phyloP scores from a whole-genome alignment of 1,140 invertebrate species.

The Lepidurus couesii region DNA sequence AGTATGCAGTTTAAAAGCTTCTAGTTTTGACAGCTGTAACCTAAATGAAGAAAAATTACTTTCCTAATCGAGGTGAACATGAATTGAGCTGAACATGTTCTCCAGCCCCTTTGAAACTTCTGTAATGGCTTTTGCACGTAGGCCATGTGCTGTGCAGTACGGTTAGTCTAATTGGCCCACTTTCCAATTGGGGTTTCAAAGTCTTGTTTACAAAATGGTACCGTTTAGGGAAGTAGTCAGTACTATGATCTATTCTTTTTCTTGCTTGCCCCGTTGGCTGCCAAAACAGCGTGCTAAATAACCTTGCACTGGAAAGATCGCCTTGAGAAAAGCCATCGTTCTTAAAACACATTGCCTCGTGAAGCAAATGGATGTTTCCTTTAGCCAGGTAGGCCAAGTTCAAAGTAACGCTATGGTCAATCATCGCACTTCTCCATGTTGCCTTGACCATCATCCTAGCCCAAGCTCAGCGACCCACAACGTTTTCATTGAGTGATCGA shows the following conservation, averaged over 20 bases:
- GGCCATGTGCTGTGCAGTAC: too few species aligned
- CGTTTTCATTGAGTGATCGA: neutral
- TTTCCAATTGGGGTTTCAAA: neutral
- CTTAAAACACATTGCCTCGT: neutral
- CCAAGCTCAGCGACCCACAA: neutral
- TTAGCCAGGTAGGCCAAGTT: neutral
- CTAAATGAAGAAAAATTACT: too few species aligned
- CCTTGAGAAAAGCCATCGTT: neutral
- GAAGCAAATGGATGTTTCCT: neutral
- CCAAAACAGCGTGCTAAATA: neutral
- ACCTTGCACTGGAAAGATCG: neutral
- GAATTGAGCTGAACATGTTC: too few species aligned
- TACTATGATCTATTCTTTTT: too few species aligned
- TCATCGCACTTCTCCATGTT: neutral
- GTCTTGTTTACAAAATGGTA: neutral
- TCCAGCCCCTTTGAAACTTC: too few species aligned
- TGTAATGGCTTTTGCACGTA: too few species aligned
- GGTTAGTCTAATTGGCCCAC: neutral
- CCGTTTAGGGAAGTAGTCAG: neutral
- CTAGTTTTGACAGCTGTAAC: too few species aligned
- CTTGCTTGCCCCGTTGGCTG: neutral
- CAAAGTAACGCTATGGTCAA: neutral
- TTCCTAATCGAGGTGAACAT: too few species aligned
- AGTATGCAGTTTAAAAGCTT: too few species aligned
- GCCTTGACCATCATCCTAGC: neutral